Conservation (phyloP, 1,140 invertebrate species). For the Drosophila pseudoobscura region DNA sequence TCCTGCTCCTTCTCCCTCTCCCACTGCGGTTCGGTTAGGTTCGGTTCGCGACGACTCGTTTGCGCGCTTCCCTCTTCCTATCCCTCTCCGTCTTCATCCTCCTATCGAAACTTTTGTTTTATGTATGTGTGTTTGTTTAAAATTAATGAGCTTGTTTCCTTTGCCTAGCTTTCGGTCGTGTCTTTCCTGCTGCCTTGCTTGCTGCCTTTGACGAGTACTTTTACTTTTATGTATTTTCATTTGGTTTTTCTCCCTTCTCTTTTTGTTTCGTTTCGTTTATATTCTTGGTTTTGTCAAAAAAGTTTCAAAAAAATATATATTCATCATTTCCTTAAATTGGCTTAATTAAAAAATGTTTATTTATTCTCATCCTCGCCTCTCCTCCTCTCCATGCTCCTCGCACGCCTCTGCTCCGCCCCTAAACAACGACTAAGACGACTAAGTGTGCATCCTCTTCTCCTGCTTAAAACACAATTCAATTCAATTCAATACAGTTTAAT, state of each 20-base stretch:
- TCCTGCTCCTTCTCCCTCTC: constrained; percentile 5
- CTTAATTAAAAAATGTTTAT: constrained; percentile 75
- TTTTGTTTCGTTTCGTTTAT: constrained; percentile 47
- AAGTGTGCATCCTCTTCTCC: constrained; percentile 45
- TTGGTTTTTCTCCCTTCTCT: constrained; percentile 33
- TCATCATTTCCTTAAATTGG: constrained; percentile 76
- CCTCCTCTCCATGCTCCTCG: constrained; percentile 10
- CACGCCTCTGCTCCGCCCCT: constrained; percentile 28
- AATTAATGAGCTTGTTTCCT: constrained; percentile 72
- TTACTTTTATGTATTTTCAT: constrained; percentile 33
- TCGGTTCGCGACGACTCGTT: neutral
- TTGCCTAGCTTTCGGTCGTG: constrained; percentile 44
- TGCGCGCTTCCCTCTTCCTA: neutral
- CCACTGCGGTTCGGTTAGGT: constrained; percentile 7
- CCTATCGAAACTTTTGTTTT: constrained; percentile 26
- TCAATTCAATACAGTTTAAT: constrained; percentile 32
- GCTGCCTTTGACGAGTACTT: constrained; percentile 3
- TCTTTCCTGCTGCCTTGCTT: constrained; percentile 15
- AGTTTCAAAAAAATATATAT: constrained; percentile 83
- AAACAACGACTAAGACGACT: constrained; percentile 51
- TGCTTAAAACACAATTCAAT: constrained; percentile 63
- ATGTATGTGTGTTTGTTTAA: constrained; percentile 23
- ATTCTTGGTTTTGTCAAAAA: constrained; percentile 70
- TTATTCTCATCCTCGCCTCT: constrained; percentile 38
- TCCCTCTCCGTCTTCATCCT: neutral